Evolutionary conservation across 2,888 invertebrate genomes (phyloP), one percentile per base, ranked within the genome.

Genomic region (Tenthredo distinguenda): DNA sequence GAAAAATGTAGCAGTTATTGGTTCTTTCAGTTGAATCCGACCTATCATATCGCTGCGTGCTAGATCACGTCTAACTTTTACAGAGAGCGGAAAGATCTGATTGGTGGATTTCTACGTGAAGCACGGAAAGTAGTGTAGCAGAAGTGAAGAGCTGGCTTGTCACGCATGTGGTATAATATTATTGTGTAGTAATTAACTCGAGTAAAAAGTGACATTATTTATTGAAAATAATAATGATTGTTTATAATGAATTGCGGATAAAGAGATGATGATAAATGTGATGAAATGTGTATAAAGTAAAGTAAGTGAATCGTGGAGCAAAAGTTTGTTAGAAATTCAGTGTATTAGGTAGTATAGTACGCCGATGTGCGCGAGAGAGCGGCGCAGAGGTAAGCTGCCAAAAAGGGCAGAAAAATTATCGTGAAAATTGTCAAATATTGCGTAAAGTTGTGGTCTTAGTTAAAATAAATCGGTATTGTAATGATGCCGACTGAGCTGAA

Each of bases 401-500:
- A 91, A 91, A 90, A 89, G 90, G 90, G 90, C 89, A 90, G 90
- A 89, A 88, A 89, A 74, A 21, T 74, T 40, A 74, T 74, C 43
- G 72, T 74, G 72, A 74, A 74, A 74, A 74, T 74, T 74, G 72
- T 74, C 43, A 74, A 74, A 74, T 74, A 74, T 74, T 40, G 72
- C 72, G 72, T 74, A 74, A 74, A 74, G n/a, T 43, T 21, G 40
- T 40, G 21, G 26, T 74, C 6, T 21, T 74, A 43, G n/a, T 74
- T 21, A 62, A 7, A 68, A 55, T 86, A 81, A 76, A 62, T 62
- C 40, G 82, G 84, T 83, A 58, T 31, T 43, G 82, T 86, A 77
- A 87, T 82, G 81, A 96, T 96, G 96, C 96, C 96, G 94, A 95
- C 96, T 94, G 95, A 96, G 93, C 95, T 96, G 93, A 96, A 96